These are phyloP conservation scores for Omphaloscelis lunosa DNA, from an alignment of 2,888 invertebrate species.

Conservation along the genomic window DNA sequence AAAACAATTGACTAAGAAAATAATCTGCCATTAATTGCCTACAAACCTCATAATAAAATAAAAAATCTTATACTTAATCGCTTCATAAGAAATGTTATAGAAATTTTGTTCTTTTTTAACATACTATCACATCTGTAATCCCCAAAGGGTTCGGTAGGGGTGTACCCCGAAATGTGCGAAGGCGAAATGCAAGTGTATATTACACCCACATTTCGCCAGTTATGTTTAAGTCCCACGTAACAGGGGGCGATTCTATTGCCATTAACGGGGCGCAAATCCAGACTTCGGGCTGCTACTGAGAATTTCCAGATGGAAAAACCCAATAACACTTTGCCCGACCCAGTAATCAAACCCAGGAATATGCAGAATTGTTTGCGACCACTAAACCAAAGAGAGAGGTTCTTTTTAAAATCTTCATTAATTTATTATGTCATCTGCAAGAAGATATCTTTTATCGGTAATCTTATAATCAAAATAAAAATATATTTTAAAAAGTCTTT, in stretches of 20 bases:
- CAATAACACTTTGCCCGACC: background rate
- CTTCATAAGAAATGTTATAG: background rate
- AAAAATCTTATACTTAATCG: background rate
- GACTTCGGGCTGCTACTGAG: background rate
- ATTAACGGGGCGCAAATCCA: background rate
- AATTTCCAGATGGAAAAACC: background rate
- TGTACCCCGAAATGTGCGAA: too few relatives aligned
- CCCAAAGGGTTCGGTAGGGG: background rate
- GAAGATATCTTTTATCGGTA: background rate
- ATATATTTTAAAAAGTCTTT: constrained; percentile 5
- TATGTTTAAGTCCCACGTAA: background rate
- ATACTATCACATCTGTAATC: background rate
- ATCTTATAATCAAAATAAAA: background rate
- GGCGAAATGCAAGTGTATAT: too few relatives aligned
- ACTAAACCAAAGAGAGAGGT: background rate
- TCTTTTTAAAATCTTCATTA: background rate
- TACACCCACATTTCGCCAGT: background rate
- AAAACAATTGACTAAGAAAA: background rate
- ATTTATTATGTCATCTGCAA: background rate
- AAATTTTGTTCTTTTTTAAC: background rate
- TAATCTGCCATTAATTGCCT: background rate
- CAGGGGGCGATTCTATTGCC: background rate
- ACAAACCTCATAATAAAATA: background rate
- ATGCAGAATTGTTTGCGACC: background rate
- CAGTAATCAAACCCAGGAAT: background rate